Base-by-base conservation (phyloP, 1,140 invertebrate species). In the Meloidogyne floridensis region DNA sequence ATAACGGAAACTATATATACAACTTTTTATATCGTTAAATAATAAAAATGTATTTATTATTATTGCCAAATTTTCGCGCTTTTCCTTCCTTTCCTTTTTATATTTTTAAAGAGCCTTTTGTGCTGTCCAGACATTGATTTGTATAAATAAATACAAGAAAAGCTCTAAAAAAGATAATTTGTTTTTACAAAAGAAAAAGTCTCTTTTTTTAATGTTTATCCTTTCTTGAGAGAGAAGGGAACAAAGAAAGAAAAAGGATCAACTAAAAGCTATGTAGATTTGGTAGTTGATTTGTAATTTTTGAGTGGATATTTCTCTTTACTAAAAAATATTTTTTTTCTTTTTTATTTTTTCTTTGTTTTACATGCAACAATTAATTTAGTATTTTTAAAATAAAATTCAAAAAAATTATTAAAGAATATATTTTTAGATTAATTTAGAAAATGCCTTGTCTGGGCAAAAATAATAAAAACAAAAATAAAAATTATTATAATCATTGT, bases 91-190 rank as follows among this genome's bases (percentile, higher is more conserved):
- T 6, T 18, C n/a, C n/a, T 65, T n/a, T 65, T 59, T 59, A 15
- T 59, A 15, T 15, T 59, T 15, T 15, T 15, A 32, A 32, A 32
- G 32, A 59, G 56, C 56, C 4, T 59, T 59, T 15, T 59, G 1
- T 15, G n/a, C 59, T 65, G 59, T 65, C 59, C 59, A 65, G 59
- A 65, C 59, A 65, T 65, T 65, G 59, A 65, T 65, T 65, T 65
- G 13, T 65, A n/a, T n/a, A n/a, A 15, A 59, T 53, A 53, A 53
- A 59, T 15, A 59, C 13, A 59, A 59, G 56, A 59, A 59, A 59
- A 59, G 56, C 56, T 59, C 32, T 32, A 32, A 32, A 32, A 32
- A 32, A 59, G 7, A 59, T 59, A 15, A 59, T 59, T 65, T 65
- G 59, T 65, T 6, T 11, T 65, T 65, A 65, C 59, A 65, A 65